phyloP scores from a whole-genome alignment of 1,140 invertebrate species.

The Drosophila kurseongensis region DNA sequence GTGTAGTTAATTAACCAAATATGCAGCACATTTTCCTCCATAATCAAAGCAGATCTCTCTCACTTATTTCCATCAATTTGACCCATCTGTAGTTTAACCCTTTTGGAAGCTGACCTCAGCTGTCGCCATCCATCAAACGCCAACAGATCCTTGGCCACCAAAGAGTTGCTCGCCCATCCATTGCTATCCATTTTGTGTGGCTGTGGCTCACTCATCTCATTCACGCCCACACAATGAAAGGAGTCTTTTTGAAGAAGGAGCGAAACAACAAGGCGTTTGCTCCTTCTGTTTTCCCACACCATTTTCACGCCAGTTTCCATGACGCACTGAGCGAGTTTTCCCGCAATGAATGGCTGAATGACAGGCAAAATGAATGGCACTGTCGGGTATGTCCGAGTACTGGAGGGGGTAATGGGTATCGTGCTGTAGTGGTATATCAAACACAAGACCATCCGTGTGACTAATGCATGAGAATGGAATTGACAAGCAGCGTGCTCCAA shows the following conservation, averaged over 20 bases:
- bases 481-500: conserved; percentile 40
- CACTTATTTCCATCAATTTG: conserved; percentile 9
- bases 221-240: conserved; percentile 49
- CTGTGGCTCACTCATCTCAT: conserved; percentile 27
- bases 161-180: conserved; percentile 1
- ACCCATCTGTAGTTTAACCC: background rate
- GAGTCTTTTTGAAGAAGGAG: conserved; percentile 31
- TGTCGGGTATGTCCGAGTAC: conserved; percentile 18
- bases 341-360: conserved; percentile 46
- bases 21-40: background rate
- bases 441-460: conserved; percentile 26
- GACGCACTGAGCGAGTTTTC: conserved; percentile 39
- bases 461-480: conserved; percentile 54
- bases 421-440: conserved; percentile 9
- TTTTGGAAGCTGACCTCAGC: conserved; percentile 33
- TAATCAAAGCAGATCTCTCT: conserved; percentile 4
- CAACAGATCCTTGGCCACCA: conserved; percentile 24
- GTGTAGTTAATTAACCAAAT: background rate
- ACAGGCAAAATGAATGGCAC: conserved; percentile 55
- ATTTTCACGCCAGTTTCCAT: conserved; percentile 33
- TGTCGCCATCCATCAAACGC: conserved; percentile 45
- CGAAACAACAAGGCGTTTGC: conserved; percentile 28
- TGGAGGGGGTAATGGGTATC: conserved; percentile 31
- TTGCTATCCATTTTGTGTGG: conserved; percentile 36
- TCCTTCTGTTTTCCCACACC: conserved; percentile 9